A percentile compares a stretch with the other conserved stretches of the same genome.
Evolutionary conservation across 1,140 invertebrate genomes (phyloP).

Genomic region (Nylanderia fulva): DNA sequence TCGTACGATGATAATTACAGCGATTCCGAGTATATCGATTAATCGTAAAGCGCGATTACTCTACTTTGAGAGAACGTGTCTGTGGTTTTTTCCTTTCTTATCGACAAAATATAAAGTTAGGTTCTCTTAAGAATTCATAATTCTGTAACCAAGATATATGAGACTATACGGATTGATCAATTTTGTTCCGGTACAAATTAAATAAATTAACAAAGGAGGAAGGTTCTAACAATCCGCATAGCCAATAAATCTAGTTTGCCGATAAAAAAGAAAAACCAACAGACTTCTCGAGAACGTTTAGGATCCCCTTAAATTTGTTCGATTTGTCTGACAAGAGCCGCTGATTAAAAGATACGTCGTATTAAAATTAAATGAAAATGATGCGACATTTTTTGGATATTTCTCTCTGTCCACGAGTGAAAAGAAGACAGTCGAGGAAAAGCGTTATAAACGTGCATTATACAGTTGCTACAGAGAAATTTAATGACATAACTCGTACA

Average conservation of each 20-base stretch:
- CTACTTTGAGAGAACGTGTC: not conserved
- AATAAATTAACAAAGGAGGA: too few relatives aligned
- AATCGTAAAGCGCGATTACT: not conserved
- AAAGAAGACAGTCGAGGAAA: constrained; percentile 8
- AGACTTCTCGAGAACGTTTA: too few relatives aligned
- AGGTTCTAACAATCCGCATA: too few relatives aligned
- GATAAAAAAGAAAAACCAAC: too few relatives aligned
- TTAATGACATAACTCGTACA: constrained; percentile 46
- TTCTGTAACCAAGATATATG: too few relatives aligned
- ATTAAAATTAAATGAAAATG: not conserved
- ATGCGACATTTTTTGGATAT: not conserved
- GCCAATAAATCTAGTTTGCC: too few relatives aligned
- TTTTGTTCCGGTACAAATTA: too few relatives aligned
- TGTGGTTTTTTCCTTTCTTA: too few relatives aligned
- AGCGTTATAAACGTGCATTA: constrained; percentile 2
- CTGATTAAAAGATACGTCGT: not conserved
- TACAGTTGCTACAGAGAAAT: constrained; percentile 9
- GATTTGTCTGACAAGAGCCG: not conserved
- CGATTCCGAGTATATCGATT: not conserved
- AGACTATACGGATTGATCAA: too few relatives aligned
- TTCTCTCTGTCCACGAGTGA: not conserved
- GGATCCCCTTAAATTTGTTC: too few relatives aligned
- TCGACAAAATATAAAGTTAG: too few relatives aligned
- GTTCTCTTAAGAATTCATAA: too few relatives aligned
- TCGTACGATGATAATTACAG: constrained; percentile 11